Evolutionary conservation across 2,797 vertebrate species (phyloP).

Genomic region (Rhynchonycteris naso): DNA sequence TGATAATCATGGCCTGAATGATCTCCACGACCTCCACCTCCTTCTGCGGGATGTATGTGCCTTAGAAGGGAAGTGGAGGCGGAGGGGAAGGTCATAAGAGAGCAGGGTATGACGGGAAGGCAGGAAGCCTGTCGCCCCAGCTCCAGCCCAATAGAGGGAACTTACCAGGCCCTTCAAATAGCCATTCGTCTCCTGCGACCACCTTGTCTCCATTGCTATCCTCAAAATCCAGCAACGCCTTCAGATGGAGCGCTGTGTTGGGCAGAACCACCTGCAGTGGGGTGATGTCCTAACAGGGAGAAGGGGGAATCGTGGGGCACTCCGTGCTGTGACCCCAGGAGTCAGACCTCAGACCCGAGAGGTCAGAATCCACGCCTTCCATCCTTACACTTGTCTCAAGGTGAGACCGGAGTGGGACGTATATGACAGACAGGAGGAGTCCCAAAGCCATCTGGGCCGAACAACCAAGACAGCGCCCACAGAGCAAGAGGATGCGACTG

Average conservation of each 20-base stretch:
- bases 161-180: slow-evolving; percentile 94
- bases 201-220: slow-evolving; percentile 85
- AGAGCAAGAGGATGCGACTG: not conserved
- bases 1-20: slow-evolving; percentile 92
- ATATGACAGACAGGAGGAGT: not conserved
- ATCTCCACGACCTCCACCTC: slow-evolving; percentile 92
- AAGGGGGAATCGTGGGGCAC: no score
- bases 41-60: slow-evolving; percentile 94
- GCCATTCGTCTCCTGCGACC: slow-evolving; percentile 94
- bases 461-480: not conserved
- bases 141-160: accelerated
- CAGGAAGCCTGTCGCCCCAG: not conserved
- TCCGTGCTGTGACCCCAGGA: not conserved
- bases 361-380: not conserved
- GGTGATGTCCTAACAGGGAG: slow-evolving; percentile 86
- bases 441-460: not conserved
- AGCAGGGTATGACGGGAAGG: not conserved
- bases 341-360: not conserved
- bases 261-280: slow-evolving; percentile 92
- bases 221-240: slow-evolving; percentile 92
- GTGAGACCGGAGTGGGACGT: not conserved
- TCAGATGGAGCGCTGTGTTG: slow-evolving; percentile 93
- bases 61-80: slow-evolving; percentile 76
- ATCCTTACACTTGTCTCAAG: not conserved
- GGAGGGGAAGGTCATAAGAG: not conserved